These are phyloP conservation scores for Malthinus flaveolus DNA, from an alignment of 2,888 invertebrate species.

Conservation along the genomic window DNA sequence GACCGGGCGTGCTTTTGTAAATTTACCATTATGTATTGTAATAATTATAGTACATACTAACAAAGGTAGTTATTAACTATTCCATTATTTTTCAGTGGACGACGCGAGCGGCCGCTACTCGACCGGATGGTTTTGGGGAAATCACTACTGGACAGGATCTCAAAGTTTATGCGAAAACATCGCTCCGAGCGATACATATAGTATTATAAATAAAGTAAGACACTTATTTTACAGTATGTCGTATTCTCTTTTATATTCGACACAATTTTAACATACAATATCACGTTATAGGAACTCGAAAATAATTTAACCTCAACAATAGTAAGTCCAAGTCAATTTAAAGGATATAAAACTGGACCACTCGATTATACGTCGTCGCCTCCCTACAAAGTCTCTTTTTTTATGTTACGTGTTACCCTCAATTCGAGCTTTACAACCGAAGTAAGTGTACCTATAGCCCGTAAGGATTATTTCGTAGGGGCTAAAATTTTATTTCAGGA, in stretches of 20 bases:
- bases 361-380: conserved; percentile 52
- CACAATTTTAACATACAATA: no score
- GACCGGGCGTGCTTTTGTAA: no score
- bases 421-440: conserved; percentile 60
- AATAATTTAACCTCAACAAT: background rate
- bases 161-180: conserved; percentile 71
- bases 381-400: conserved; percentile 71
- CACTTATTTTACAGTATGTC: background rate
- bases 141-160: conserved; percentile 81
- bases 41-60: no score
- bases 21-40: no score
- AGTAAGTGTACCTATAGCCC: conserved; percentile 44
- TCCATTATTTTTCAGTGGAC: conserved; percentile 56
- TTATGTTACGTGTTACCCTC: conserved; percentile 63
- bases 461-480: background rate
- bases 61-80: background rate
- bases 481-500: conserved; percentile 56
- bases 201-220: conserved; percentile 48
- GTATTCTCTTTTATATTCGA: no score
- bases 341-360: conserved; percentile 44
- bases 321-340: conserved; percentile 42
- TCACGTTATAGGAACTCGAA: no score
- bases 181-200: conserved; percentile 51
- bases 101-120: conserved; percentile 78
- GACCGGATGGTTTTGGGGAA: conserved; percentile 80